Conservation (phyloP, 2,888 invertebrate species). For the Cyrtodaria siliqua region DNA sequence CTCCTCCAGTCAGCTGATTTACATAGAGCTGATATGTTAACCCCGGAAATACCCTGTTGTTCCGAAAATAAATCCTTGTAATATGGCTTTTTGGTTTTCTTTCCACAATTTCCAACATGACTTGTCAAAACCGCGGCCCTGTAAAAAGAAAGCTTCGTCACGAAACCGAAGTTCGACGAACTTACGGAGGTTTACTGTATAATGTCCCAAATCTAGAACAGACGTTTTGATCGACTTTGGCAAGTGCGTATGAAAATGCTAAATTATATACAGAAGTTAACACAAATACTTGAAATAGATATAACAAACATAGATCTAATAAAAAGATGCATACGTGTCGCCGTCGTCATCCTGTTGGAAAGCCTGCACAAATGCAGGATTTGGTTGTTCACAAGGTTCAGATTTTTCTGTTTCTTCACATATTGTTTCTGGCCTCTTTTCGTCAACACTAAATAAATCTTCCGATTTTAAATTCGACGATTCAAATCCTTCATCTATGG, state of each 20-base stretch:
- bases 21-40: slow-evolving; percentile 2
- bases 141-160: no score
- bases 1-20: not conserved
- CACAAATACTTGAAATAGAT: no score
- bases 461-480: slow-evolving; percentile 38
- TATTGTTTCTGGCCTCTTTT: no score
- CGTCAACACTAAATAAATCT: not conserved
- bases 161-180: no score
- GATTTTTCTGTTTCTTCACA: no score
- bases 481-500: slow-evolving; percentile 45
- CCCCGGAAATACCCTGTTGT: not conserved
- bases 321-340: slow-evolving; percentile 76
- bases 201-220: no score
- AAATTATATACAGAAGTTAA: no score
- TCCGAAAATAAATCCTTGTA: slow-evolving; percentile 54
- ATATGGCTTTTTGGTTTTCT: slow-evolving; percentile 14
- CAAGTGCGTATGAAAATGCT: no score
- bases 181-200: no score
- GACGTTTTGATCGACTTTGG: no score
- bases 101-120: slow-evolving; percentile 17
- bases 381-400: not conserved
- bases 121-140: no score
- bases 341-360: slow-evolving; percentile 78
- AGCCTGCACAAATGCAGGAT: slow-evolving; percentile 44
- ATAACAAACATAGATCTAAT: not conserved